These are phyloP conservation scores for Deilephila porcellus DNA, from an alignment of 2,888 invertebrate species.

Conservation along the genomic window DNA sequence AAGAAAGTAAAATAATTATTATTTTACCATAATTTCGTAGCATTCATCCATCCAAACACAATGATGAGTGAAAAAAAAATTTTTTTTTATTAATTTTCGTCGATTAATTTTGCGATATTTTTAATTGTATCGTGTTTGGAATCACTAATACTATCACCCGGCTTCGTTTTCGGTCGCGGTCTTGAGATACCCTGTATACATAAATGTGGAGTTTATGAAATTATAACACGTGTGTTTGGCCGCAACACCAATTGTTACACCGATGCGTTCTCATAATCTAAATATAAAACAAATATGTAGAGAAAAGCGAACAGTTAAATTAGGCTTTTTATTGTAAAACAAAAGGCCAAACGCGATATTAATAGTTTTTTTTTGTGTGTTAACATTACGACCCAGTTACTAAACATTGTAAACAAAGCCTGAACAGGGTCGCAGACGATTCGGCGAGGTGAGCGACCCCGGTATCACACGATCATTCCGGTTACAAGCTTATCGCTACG, in stretches of 20 bases:
- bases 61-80: too few species aligned
- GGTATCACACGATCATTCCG: conserved; percentile 70
- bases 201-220: neutral
- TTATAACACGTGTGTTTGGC: neutral
- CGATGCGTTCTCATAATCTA: conserved; percentile 6
- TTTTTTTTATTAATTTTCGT: too few species aligned
- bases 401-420: conserved; percentile 62
- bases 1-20: too few species aligned
- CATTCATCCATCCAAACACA: too few species aligned
- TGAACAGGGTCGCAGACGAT: conserved; percentile 74
- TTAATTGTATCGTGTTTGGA: too few species aligned
- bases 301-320: conserved; percentile 26
- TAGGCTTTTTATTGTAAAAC: conserved; percentile 28
- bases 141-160: too few species aligned
- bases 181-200: too few species aligned
- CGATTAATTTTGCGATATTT: too few species aligned
- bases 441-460: conserved; percentile 77
- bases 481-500: conserved; percentile 65
- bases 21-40: too few species aligned
- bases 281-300: conserved; percentile 9
- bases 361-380: conserved; percentile 32
- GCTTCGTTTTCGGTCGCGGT: too few species aligned
- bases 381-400: conserved; percentile 61
- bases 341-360: conserved; percentile 32
- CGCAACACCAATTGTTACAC: neutral